Evolutionary conservation across 2,888 invertebrate species (phyloP).

Genomic region (Rhingia rostrata): DNA sequence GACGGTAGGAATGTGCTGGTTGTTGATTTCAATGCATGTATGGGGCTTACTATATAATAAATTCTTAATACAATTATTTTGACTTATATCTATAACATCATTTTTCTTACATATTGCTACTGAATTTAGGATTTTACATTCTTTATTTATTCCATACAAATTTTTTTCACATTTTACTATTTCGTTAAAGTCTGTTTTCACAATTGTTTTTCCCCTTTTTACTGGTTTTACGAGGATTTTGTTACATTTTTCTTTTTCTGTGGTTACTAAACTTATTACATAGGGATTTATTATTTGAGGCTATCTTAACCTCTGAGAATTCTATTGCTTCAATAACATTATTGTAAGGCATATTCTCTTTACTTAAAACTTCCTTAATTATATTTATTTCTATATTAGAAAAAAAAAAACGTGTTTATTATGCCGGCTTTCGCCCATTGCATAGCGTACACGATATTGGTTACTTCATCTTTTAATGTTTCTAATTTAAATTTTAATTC

Average conservation of each 20-base stretch:
- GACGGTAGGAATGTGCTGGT: conserved; percentile 5
- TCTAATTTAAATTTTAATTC: conserved; percentile 56
- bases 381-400: conserved; percentile 59
- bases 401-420: conserved; percentile 69
- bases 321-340: conserved; percentile 62
- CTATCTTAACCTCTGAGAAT: conserved; percentile 61
- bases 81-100: conserved; percentile 48
- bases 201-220: conserved; percentile 46
- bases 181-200: conserved; percentile 56
- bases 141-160: background rate
- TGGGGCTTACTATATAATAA: background rate
- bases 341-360: conserved; percentile 59
- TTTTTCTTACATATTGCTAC: conserved; percentile 65
- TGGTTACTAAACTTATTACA: conserved; percentile 39
- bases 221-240: conserved; percentile 55
- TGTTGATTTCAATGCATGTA: background rate
- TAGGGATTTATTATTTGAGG: conserved; percentile 48
- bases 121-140: conserved; percentile 8
- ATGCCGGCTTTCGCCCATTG: conserved; percentile 66
- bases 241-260: conserved; percentile 39
- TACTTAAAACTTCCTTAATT: conserved; percentile 47
- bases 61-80: background rate
- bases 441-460: conserved; percentile 61
- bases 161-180: conserved; percentile 25
- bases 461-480: conserved; percentile 63